Base-by-base conservation (phyloP, 2,797 vertebrate species). In the Remorina albescens region DNA sequence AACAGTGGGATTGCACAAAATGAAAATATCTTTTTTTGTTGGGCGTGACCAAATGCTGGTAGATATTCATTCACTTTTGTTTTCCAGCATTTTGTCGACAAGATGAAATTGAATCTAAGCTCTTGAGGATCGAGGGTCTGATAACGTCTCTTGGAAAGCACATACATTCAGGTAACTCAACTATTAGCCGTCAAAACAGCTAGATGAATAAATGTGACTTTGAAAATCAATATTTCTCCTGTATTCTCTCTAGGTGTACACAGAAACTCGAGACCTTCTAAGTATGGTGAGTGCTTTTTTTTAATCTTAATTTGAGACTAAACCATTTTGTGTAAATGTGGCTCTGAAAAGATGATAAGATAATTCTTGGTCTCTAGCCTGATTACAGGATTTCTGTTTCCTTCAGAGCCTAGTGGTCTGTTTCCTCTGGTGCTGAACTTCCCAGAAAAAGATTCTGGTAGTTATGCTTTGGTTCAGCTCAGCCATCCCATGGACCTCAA, bases 361-460 rank as follows among this genome's bases (percentile, higher is more conserved):
- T 7, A 41, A 57, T 55, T 67, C 42, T 57, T 11, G 2, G 23
- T 19, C 6, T 51, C 10, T 11, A 50, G 54, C 39, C 47, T 82
- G 32, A 89, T 46, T 37, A 2, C 2, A n/a, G 2, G 16, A 39
- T 42, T 70, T 64, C 15, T 78, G 5, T 61, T 28, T 34, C 32
- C 58, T n/a, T 68, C 78, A 95, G 95, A 90, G 4, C 13, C 54
- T 8, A 72, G 57, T 0, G 73, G 44, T 28, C 76, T 92, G 51
- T 93, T 91, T 57, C 89, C 93, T n/a, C 91, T 96, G 53, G 95
- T 95, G 32, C 93, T 97, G n/a, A 87, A 91, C 88, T 97, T 97
- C 86, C 86, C 88, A 0, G 60, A 69, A 26, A 94, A 88, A 46
- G 94, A 92, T 65, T 25, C 79, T 0, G 92, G 82, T 19, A 95